Percentiles rank a stretch among this genome's conserved stretches.
phyloP scores from a whole-genome alignment of 2,113 vertebrate genomes.

The Gila orcuttii region DNA sequence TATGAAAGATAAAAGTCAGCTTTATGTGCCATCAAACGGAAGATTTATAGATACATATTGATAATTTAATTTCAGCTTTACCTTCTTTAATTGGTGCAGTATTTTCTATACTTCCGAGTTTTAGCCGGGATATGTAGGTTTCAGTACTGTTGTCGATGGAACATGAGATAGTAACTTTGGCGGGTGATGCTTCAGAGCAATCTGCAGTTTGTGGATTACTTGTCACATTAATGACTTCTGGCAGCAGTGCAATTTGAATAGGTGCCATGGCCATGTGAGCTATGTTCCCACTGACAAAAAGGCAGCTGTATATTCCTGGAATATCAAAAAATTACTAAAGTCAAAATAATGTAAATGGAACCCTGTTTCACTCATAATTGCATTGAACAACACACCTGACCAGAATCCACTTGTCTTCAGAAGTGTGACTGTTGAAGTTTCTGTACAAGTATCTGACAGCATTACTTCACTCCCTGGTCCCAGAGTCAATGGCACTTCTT shows the following conservation, averaged over 20 bases:
- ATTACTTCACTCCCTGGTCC: conserved; percentile 49
- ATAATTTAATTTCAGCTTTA: neutral
- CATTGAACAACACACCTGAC: conserved; percentile 57
- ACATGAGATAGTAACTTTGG: neutral
- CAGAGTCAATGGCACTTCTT: neutral
- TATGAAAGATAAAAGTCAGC: neutral
- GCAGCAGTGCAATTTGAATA: conserved; percentile 63
- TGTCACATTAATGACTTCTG: conserved; percentile 59
- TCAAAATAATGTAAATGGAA: neutral
- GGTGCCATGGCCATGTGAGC: conserved; percentile 51
- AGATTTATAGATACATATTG: neutral
- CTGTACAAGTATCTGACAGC: conserved; percentile 25
- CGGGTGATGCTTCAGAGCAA: neutral
- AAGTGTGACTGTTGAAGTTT: conserved; percentile 27
- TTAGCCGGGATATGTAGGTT: neutral
- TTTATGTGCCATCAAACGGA: neutral
- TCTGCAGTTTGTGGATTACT: conserved; percentile 51
- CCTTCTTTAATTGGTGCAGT: neutral
- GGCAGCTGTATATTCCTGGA: conserved; percentile 68
- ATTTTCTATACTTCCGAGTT: neutral
- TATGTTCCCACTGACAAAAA: conserved; percentile 59
- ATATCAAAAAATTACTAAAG: neutral
- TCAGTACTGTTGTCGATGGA: conserved; percentile 37
- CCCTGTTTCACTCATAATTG: neutral
- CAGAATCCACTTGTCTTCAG: conserved; percentile 60